phyloP scores from a whole-genome alignment of 1,140 invertebrate species.

The Drosophila pectinifera region DNA sequence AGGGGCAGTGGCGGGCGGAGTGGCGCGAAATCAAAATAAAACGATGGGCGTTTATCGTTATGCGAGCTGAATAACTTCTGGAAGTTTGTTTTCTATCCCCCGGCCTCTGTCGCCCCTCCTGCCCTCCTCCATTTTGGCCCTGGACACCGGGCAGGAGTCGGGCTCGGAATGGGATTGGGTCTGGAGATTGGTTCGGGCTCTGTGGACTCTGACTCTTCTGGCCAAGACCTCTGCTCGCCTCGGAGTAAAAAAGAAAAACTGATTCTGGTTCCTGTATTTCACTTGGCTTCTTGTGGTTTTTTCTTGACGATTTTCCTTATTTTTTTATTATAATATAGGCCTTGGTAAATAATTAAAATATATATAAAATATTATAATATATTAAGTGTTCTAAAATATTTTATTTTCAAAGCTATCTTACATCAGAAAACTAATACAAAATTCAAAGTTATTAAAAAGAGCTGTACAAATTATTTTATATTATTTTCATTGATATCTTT shows the following conservation, averaged over 20 bases:
- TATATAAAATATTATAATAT: no score
- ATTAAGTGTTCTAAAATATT: no score
- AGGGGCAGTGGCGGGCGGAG: conserved; percentile 28
- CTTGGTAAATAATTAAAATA: no score
- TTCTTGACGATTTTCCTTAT: no score
- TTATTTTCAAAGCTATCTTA: no score
- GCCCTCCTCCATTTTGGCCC: background rate
- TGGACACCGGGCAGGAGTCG: conserved; percentile 9
- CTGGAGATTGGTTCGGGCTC: conserved; percentile 10
- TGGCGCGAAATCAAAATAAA: conserved; percentile 75
- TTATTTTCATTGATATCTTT: no score
- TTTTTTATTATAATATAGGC: no score
- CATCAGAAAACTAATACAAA: no score
- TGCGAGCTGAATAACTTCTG: conserved; percentile 82
- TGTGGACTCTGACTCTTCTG: background rate
- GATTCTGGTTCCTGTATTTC: background rate
- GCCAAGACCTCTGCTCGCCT: background rate
- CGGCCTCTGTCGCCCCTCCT: background rate
- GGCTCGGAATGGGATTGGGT: background rate
- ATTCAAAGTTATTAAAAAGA: no score
- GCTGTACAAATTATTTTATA: no score
- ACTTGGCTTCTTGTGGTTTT: no score
- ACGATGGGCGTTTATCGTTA: conserved; percentile 81
- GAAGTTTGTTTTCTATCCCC: conserved; percentile 75
- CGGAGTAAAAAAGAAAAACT: background rate